Conservation (phyloP, 2,888 invertebrate genomes). For the Chydorus sphaericus region DNA sequence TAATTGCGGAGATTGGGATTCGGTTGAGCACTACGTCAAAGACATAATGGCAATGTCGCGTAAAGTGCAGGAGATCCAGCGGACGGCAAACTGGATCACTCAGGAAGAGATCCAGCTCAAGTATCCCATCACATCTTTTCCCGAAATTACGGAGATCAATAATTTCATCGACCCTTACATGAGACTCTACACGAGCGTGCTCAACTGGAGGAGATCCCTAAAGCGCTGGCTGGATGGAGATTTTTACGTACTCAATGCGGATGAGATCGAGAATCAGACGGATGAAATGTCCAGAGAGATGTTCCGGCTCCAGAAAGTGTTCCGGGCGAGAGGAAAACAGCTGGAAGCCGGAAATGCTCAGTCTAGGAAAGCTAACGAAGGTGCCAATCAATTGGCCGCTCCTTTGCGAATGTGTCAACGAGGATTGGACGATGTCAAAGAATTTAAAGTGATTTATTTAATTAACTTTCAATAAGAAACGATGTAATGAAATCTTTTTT, state of each 20-base stretch:
- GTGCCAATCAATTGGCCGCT: conserved; percentile 43
- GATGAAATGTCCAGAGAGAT: conserved; percentile 68
- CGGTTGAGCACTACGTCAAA: conserved; percentile 24
- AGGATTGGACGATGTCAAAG: conserved; percentile 35
- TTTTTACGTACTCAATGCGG: conserved; percentile 68
- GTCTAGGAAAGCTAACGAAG: conserved; percentile 18
- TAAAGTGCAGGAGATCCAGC: conserved; percentile 55
- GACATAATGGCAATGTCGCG: conserved; percentile 59
- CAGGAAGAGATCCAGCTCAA: conserved; percentile 75
- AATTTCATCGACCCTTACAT: conserved; percentile 46
- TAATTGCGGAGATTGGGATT: conserved; percentile 3
- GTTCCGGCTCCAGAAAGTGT: conserved; percentile 59
- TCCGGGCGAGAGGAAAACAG: conserved; percentile 58
- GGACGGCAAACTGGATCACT: conserved; percentile 71
- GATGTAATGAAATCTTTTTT: neutral
- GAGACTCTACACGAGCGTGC: conserved; percentile 38
- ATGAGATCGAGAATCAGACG: conserved; percentile 59
- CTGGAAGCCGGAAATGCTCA: conserved; percentile 48
- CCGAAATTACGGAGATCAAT: conserved; percentile 62
- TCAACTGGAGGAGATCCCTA: conserved; percentile 62
- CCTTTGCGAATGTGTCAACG: conserved; percentile 56
- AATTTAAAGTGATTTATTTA: conserved; percentile 38
- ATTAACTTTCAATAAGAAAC: too few relatives aligned
- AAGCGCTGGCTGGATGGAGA: conserved; percentile 86
- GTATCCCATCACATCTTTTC: conserved; percentile 57